A percentile compares a stretch with the other conserved stretches of the same genome.
Evolutionary conservation across 1,140 invertebrate species (phyloP).

Genomic region (Zaprionus camerounensis): DNA sequence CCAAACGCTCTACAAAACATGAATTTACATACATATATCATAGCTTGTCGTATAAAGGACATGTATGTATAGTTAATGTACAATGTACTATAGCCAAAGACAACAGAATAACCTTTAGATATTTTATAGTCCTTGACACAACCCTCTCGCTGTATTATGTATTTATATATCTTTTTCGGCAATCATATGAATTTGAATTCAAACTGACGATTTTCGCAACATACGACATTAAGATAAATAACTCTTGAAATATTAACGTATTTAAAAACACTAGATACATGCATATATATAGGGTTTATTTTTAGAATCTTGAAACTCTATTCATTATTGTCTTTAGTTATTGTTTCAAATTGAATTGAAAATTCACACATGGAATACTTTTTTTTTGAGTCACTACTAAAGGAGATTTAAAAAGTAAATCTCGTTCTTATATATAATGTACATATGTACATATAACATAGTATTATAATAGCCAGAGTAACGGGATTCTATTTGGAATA

Average conservation of each 20-base stretch:
- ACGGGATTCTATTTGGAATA: background rate
- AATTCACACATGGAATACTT: constrained; percentile 32
- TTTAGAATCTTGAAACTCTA: constrained; percentile 64
- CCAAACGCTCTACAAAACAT: no score
- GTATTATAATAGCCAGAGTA: background rate
- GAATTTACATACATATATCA: no score
- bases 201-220: background rate
- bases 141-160: no score
- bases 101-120: no score
- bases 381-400: constrained; percentile 1
- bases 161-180: background rate
- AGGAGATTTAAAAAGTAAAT: constrained; percentile 46
- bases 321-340: constrained; percentile 79
- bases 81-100: no score
- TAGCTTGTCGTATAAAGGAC: no score
- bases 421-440: constrained; percentile 36
- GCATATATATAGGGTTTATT: background rate
- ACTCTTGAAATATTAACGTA: no score
- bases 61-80: no score
- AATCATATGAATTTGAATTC: background rate
- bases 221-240: no score
- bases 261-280: no score
- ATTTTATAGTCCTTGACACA: background rate
- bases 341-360: constrained; percentile 64
- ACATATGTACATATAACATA: constrained; percentile 31